Evolutionary conservation across 2,888 invertebrate species (phyloP).

Genomic region (Pachymerium ferrugineum): DNA sequence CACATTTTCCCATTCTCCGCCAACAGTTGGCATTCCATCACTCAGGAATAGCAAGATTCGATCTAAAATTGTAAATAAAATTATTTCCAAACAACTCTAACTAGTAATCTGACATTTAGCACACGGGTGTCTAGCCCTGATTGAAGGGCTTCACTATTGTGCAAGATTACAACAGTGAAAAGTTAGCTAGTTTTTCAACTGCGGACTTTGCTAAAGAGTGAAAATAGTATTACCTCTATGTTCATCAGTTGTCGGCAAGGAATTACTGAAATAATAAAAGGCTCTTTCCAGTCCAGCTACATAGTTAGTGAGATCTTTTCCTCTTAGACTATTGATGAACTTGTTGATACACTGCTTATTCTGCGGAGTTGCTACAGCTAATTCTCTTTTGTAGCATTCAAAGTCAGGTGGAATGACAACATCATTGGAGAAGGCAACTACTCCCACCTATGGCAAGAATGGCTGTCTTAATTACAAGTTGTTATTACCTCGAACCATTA

Average conservation of each 20-base stretch:
- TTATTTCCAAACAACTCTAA: not conserved
- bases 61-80: conserved; percentile 20
- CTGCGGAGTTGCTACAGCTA: conserved; percentile 21
- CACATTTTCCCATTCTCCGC: not conserved
- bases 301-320: conserved; percentile 22
- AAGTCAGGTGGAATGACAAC: not conserved
- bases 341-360: not conserved
- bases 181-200: no score
- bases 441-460: not conserved
- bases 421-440: conserved; percentile 7
- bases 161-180: no score
- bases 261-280: conserved; percentile 17
- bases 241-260: not conserved
- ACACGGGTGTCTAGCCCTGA: no score
- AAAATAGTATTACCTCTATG: not conserved
- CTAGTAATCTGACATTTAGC: not conserved
- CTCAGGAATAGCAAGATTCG: conserved; percentile 25
- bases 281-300: conserved; percentile 9
- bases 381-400: not conserved
- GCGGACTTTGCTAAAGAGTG: no score
- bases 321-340: conserved; percentile 6
- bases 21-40: conserved; percentile 29
- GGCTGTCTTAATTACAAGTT: not conserved
- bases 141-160: no score
- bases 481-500: not conserved